phyloP scores from a whole-genome alignment of 2,113 vertebrate species.

The Glareola pratincola region DNA sequence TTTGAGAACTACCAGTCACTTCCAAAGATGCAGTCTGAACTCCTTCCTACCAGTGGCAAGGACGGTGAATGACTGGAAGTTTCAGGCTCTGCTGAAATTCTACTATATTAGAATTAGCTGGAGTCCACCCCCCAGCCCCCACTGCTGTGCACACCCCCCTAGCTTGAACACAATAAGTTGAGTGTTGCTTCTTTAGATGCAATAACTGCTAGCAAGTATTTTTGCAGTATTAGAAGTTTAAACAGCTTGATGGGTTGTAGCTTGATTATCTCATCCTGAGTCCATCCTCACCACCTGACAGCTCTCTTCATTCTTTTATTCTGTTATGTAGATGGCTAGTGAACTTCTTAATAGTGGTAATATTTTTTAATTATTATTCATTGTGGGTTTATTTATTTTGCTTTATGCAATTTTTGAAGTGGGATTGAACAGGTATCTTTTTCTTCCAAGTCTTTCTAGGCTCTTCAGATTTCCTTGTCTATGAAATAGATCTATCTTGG shows the following conservation, averaged over 20 bases:
- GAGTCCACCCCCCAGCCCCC: not conserved
- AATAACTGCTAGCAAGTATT: not conserved
- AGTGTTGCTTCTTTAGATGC: not conserved
- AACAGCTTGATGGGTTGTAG: not conserved
- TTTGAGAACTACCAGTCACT: not conserved
- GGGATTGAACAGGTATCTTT: not conserved
- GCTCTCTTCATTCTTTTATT: not conserved
- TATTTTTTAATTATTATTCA: not conserved
- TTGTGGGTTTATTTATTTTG: not conserved
- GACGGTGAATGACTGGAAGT: not conserved
- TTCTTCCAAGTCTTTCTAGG: not conserved
- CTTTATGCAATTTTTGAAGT: not conserved
- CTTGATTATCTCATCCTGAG: rapidly evolving
- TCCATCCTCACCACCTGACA: not conserved
- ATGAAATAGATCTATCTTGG: not conserved
- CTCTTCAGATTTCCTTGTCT: not conserved
- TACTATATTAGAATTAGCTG: not conserved
- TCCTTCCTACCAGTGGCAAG: not conserved
- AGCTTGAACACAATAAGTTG: not conserved
- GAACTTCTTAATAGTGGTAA: not conserved
- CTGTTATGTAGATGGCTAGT: not conserved
- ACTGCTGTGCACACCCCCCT: not conserved
- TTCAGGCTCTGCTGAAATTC: not conserved
- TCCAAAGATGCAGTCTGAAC: not conserved
- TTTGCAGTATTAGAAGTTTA: not conserved